Evolutionary conservation across 2,797 vertebrate genomes (phyloP), one percentile per base, ranked within the genome.

Genomic region (Gallirallus australis): DNA sequence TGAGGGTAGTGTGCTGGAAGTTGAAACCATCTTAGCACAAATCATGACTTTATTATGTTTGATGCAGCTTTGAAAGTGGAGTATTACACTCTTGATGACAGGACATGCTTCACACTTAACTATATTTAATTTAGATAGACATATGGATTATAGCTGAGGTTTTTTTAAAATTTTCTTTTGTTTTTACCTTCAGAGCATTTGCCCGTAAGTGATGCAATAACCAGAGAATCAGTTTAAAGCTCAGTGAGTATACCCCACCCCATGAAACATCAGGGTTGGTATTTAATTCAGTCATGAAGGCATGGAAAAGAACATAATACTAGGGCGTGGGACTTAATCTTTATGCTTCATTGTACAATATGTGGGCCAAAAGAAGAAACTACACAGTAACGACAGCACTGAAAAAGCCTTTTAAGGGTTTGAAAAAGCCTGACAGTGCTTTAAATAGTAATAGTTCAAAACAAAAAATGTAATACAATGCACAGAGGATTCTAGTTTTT

Each of bases 261-360:
- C 89, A 82, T 66, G 80, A 96, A 95, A 94, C 52, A 77, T 83
- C 63, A 91, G 73, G 56, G 54, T 35, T 89, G 60, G 40, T 91
- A 93, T 83, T 96, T 87, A 94, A 92, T 82, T 91, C 77, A 90
- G 59, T 59, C 80, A 94, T 31, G 54, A 95, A 95, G 45, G 89
- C 75, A 89, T 37, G 82, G 73, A 95, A 96, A 93, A 65, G 23
- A 97, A 85, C 27, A 76, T 69, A 93, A 95, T 85, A 72, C 33
- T 52, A 93, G 84, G 90, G 88, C 21, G 66, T 84, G 28, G 83
- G 48, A 73, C 72, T 87, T 92, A 91, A 72, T 94, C 85, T 83
- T 96, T 73, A 95, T 91, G 90, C 64, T 94, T 94, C 91, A 70
- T 42, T 81, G 68, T 91, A 82, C 82, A 82, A 14, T 53, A 92